These are phyloP conservation scores for Sinocyclocheilus anophthalmus DNA, from an alignment of 2,113 vertebrate genomes.

Conservation along the genomic window DNA sequence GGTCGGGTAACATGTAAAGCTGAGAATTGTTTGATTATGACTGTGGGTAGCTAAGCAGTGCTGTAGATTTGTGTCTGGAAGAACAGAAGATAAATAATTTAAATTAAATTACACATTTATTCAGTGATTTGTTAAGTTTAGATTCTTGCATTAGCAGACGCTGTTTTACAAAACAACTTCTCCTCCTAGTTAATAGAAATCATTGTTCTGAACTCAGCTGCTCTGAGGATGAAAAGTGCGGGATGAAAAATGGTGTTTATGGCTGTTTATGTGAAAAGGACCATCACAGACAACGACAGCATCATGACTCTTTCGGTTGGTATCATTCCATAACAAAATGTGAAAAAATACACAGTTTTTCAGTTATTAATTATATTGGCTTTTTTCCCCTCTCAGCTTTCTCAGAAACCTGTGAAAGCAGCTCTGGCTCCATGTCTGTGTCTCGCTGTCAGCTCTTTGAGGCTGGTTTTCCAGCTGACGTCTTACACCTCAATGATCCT, in stretches of 20 bases:
- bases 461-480: constrained; percentile 60
- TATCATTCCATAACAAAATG: background rate
- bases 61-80: too few species aligned
- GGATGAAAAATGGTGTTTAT: constrained; percentile 63
- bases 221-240: constrained; percentile 72
- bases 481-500: constrained; percentile 47
- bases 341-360: background rate
- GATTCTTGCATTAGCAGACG: background rate
- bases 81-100: too few species aligned
- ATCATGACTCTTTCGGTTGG: constrained; percentile 60
- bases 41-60: too few species aligned
- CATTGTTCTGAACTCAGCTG: constrained; percentile 68
- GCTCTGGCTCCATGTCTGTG: constrained; percentile 51
- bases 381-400: constrained; percentile 59
- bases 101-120: too few species aligned
- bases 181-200: constrained; percentile 30
- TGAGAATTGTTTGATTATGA: too few species aligned
- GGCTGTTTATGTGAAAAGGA: constrained; percentile 73
- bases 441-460: constrained; percentile 67
- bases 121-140: too few species aligned
- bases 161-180: background rate
- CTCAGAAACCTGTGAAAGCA: constrained; percentile 58
- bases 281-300: constrained; percentile 49
- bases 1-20: too few species aligned
- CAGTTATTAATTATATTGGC: background rate